Evolutionary conservation across 2,113 vertebrate species (phyloP), one percentile per base, ranked within the genome.

Genomic region (Paraplagusia blochii): DNA sequence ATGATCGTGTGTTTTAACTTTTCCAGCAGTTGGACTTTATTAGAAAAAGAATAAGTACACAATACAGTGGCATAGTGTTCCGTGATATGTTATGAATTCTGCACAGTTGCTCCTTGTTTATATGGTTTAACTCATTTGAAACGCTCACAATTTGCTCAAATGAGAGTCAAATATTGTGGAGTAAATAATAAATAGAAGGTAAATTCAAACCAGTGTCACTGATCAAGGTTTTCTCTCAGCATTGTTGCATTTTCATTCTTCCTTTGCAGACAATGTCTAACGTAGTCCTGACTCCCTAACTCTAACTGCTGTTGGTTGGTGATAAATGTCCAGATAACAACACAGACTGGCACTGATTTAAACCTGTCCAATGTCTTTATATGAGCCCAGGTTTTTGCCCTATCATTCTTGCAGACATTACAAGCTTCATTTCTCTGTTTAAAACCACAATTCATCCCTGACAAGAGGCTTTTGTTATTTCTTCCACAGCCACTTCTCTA

Each of bases 241-340:
- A 6, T 29, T 4, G 22, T 29, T 29, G 22, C 22, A 29, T 29
- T 29, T 29, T 29, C 6, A 29, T 29, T 29, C 6, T 29, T 29
- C 22, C 22, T 29, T 6, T 4, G 22, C 22, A 29, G 22, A 29
- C 22, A 29, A 4, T 29, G 6, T 29, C 22, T 29, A 29, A 42
- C 48, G 66, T 11, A 18, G 11, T 58, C 57, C 35, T 55, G 10
- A 9, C 46, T 11, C 57, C 17, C 12, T n/a, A n/a, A n/a, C 9
- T 19, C 57, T 74, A 84, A 75, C 69, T 77, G 81, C 69, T 70
- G 42, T 65, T 72, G 69, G 42, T 72, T 70, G 76, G 74, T 62
- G 72, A 69, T 79, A 22, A 69, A 70, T 56, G 63, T 72, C 44
- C 70, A 75, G 76, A 65, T 71, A 79, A 85, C 77, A 84, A 86